These are phyloP conservation scores for Xylophagus ater DNA, from an alignment of 2,888 invertebrate species.

Conservation along the genomic window DNA sequence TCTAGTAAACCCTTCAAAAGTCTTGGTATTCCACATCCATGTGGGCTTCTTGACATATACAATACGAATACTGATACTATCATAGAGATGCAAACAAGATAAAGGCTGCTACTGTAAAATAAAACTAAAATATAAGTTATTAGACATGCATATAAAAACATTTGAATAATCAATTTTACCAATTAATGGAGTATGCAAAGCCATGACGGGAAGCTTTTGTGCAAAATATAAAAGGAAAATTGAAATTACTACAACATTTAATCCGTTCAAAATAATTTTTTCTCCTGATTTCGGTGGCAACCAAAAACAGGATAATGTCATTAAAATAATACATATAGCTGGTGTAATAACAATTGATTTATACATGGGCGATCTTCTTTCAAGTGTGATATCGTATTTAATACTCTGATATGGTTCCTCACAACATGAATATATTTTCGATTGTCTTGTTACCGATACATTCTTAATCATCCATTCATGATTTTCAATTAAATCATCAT, in stretches of 20 bases:
- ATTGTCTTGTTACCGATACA: slow-evolving; percentile 30
- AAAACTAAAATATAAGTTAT: slow-evolving; percentile 38
- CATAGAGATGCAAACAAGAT: slow-evolving; percentile 42
- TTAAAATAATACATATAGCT: slow-evolving; percentile 47
- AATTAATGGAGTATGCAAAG: slow-evolving; percentile 39
- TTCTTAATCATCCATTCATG: slow-evolving; percentile 39
- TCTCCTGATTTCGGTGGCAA: slow-evolving; percentile 55
- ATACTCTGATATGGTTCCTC: slow-evolving; percentile 45
- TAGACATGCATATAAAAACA: background rate
- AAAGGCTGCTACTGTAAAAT: slow-evolving; percentile 45
- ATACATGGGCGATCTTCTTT: slow-evolving; percentile 49
- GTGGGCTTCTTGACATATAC: slow-evolving; percentile 41
- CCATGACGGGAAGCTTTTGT: slow-evolving; percentile 41
- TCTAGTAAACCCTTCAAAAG: slow-evolving; percentile 29
- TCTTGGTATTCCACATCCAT: slow-evolving; percentile 40
- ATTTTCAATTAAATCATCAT: slow-evolving; percentile 27
- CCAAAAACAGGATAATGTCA: slow-evolving; percentile 52
- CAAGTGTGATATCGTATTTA: slow-evolving; percentile 42
- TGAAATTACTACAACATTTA: slow-evolving; percentile 48
- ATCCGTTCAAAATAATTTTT: slow-evolving; percentile 50
- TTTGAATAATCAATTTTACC: slow-evolving; percentile 25
- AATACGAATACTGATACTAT: slow-evolving; percentile 45
- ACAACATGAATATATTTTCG: slow-evolving; percentile 43
- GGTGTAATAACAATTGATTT: slow-evolving; percentile 51
- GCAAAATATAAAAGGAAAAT: slow-evolving; percentile 53